Conservation (phyloP, 2,888 invertebrate genomes). For the Candidula unifasciata region DNA sequence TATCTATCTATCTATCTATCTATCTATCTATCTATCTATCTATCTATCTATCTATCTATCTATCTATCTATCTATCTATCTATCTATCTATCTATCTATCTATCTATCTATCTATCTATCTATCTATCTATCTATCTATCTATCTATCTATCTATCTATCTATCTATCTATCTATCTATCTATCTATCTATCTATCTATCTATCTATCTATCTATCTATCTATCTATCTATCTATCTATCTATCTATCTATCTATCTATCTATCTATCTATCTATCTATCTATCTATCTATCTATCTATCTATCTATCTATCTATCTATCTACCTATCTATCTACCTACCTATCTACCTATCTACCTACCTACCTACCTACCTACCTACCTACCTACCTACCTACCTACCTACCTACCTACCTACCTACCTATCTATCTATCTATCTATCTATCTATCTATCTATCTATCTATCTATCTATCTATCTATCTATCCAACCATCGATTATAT, state of each 20-base stretch:
- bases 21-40: no score
- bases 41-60: no score
- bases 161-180: background rate
- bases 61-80: no score
- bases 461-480: slow-evolving; percentile 9
- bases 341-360: no score
- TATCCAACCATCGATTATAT: no score
- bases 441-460: background rate
- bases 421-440: no score
- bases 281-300: background rate
- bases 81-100: no score
- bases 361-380: background rate
- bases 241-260: background rate
- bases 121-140: background rate
- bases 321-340: no score
- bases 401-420: no score
- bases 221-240: background rate
- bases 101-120: background rate
- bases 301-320: background rate
- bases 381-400: no score
- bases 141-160: background rate
- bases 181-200: background rate
- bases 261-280: background rate
- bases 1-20: no score
- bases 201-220: background rate